A percentile compares a stretch with the other conserved stretches of the same genome.
Evolutionary conservation across 2,888 invertebrate species (phyloP).

Genomic region (Limnephilus marmoratus): DNA sequence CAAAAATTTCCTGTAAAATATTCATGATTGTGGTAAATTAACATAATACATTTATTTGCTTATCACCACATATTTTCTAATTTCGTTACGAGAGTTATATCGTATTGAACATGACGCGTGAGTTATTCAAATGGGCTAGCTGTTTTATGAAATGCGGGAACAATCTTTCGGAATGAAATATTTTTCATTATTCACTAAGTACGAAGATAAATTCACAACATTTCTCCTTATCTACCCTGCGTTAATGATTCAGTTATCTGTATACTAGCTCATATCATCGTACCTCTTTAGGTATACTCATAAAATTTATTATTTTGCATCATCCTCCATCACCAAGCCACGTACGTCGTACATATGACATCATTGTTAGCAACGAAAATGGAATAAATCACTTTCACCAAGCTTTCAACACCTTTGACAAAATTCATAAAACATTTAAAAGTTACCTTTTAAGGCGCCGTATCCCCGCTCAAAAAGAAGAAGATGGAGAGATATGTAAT

Average conservation of each 20-base stretch:
- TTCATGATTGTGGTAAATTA: not conserved
- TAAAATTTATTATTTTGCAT: not conserved
- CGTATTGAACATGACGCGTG: not conserved
- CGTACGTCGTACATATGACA: not conserved
- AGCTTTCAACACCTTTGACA: not conserved
- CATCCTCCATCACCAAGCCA: not conserved
- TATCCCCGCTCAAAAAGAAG: too few relatives aligned
- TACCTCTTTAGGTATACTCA: not conserved
- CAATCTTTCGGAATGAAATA: constrained; percentile 16
- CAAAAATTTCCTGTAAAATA: not conserved
- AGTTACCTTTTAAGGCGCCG: not conserved
- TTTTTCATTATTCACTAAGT: not conserved
- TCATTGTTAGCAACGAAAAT: not conserved
- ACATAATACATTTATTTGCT: not conserved
- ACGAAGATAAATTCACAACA: not conserved
- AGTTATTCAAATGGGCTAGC: constrained; percentile 31
- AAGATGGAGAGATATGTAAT: too few relatives aligned
- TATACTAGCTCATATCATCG: not conserved
- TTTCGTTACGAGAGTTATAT: not conserved
- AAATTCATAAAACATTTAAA: not conserved
- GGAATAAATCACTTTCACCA: not conserved
- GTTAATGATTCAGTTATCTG: not conserved
- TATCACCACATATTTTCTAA: constrained; percentile 12
- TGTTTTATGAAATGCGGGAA: constrained; percentile 43
- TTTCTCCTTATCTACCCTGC: not conserved